These are phyloP conservation scores for Dicerorhinus sumatrensis DNA, from an alignment of 2,113 vertebrate genomes.

Conservation along the genomic window DNA sequence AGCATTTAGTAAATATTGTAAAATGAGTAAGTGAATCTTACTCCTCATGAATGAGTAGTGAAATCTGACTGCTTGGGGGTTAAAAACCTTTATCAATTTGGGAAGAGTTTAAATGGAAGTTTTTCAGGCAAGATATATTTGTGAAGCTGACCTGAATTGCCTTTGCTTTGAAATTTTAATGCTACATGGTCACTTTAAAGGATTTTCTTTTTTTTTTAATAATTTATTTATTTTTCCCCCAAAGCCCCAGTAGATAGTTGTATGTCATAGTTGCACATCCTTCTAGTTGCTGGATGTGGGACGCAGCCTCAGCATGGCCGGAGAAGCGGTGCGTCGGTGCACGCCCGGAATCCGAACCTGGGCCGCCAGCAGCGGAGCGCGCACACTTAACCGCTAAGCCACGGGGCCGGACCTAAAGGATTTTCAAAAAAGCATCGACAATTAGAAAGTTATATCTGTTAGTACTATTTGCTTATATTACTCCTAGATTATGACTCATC, in stretches of 20 bases:
- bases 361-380: no score
- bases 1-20: neutral
- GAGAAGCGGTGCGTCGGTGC: no score
- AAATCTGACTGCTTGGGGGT: neutral
- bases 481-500: neutral
- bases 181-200: neutral
- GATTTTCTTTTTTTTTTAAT: no score
- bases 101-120: neutral
- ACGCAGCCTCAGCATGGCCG: no score
- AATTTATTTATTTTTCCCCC: no score
- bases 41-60: neutral
- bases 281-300: no score
- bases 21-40: neutral
- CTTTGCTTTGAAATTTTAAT: slow-evolving; percentile 32
- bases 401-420: no score
- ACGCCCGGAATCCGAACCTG: no score
- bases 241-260: no score
- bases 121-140: neutral
- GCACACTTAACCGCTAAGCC: no score
- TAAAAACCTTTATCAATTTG: neutral
- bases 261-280: no score
- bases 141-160: neutral
- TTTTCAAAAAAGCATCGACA: neutral
- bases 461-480: neutral
- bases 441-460: neutral